A percentile compares a stretch with the other conserved stretches of the same genome.
Conservation (phyloP, 2,888 invertebrate genomes). For the Nudaria mundana region DNA sequence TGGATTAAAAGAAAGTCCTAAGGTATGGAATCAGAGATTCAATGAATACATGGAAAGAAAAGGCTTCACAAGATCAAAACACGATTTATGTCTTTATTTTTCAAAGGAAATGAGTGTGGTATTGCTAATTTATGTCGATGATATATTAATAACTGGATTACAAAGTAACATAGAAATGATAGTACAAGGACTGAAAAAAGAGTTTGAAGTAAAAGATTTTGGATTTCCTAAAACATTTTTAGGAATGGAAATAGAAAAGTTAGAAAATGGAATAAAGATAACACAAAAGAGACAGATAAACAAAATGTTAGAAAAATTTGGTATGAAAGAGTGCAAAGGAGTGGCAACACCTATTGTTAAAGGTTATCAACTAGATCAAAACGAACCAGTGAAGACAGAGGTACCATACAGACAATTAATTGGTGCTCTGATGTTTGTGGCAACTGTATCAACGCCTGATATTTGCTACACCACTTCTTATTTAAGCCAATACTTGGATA, state of each 20-base stretch:
- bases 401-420: background rate
- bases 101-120: too few species aligned
- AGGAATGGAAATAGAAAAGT: slow-evolving; percentile 2
- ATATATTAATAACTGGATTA: background rate
- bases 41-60: background rate
- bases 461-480: background rate
- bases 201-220: background rate
- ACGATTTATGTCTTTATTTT: too few species aligned
- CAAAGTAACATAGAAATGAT: background rate
- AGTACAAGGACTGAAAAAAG: slow-evolving; percentile 1
- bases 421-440: background rate
- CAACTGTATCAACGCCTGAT: background rate
- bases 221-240: too few species aligned
- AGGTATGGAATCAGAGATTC: background rate
- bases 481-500: background rate
- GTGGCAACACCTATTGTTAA: background rate
- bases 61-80: background rate
- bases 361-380: background rate
- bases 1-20: slow-evolving; percentile 2
- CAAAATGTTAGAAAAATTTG: background rate
- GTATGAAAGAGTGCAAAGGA: slow-evolving; percentile 1
- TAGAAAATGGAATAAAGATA: background rate
- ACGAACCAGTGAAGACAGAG: background rate
- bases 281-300: background rate
- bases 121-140: background rate